Evolutionary conservation across 2,797 vertebrate species (phyloP).

Genomic region (Hypotaenidia okinawae): DNA sequence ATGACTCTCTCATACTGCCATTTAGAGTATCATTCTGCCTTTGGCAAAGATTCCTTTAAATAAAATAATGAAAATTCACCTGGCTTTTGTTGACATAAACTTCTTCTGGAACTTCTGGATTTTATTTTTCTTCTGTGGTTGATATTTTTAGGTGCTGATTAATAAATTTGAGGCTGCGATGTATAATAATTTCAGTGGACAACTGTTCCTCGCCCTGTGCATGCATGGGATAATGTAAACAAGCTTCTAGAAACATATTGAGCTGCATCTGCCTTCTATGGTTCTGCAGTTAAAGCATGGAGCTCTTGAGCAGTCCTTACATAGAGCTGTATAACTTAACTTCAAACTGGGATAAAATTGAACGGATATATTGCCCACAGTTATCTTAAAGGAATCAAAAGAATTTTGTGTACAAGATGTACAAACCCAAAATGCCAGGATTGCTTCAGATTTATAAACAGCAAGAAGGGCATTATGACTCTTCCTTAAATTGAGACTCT

Average conservation of each 20-base stretch:
- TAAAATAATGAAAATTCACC: background rate
- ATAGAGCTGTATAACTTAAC: background rate
- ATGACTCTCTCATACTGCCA: background rate
- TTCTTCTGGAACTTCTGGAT: background rate
- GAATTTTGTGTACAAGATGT: background rate
- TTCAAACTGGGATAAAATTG: background rate
- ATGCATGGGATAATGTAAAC: conserved; percentile 60
- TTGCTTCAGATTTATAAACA: background rate
- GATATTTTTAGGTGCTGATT: background rate
- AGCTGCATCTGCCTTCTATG: conserved; percentile 56
- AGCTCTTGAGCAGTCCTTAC: background rate
- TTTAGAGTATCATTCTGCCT: background rate
- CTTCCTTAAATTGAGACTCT: conserved; percentile 5
- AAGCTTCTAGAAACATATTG: conserved; percentile 78
- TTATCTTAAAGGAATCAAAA: background rate
- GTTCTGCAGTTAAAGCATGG: background rate
- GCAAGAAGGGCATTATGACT: conserved; percentile 8
- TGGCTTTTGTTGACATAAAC: background rate
- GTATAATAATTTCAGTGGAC: conserved; percentile 6
- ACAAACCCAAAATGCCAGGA: background rate
- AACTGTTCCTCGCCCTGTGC: conserved; percentile 59
- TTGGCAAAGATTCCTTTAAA: background rate
- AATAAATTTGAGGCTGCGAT: conserved; percentile 63
- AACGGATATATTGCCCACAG: background rate
- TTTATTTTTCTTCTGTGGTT: background rate